Conservation (phyloP, 2,888 invertebrate genomes). For the Leucophenga montana region DNA sequence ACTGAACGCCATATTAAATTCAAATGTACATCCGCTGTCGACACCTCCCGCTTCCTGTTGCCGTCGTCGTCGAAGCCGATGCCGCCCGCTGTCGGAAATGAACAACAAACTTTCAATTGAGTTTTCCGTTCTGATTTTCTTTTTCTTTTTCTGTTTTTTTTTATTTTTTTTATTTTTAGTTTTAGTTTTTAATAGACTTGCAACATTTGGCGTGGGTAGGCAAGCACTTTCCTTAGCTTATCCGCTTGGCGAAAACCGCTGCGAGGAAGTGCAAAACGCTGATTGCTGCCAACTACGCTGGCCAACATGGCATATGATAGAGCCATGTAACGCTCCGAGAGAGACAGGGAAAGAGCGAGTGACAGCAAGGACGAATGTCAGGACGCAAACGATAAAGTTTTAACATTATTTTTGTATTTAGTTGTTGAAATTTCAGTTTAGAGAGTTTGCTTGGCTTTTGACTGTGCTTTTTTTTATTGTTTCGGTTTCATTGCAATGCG, state of each 20-base stretch:
- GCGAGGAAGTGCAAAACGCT: neutral
- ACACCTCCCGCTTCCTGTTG: conserved; percentile 53
- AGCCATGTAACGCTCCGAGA: neutral
- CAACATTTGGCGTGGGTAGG: conserved; percentile 2
- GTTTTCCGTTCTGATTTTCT: conserved; percentile 54
- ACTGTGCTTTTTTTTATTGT: conserved; percentile 16
- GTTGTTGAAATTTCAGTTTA: conserved; percentile 35
- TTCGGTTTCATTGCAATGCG: neutral
- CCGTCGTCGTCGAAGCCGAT: too few relatives aligned
- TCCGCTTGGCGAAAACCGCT: conserved; percentile 2
- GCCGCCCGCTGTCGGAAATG: conserved; percentile 51
- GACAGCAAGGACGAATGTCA: conserved; percentile 16
- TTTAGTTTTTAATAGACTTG: neutral
- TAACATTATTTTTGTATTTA: conserved; percentile 56
- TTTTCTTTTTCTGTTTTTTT: conserved; percentile 20
- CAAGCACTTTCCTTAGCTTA: conserved; percentile 11
- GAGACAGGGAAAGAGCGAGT: neutral
- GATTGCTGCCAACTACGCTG: neutral
- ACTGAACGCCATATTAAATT: conserved; percentile 62
- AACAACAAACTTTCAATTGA: conserved; percentile 64
- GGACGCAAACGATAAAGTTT: conserved; percentile 48
- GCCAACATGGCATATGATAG: conserved; percentile 27
- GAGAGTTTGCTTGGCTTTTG: conserved; percentile 8
- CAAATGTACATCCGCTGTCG: conserved; percentile 59
- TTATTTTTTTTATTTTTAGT: neutral